These are phyloP conservation scores for Bergia puertoricense DNA, from an alignment of 92 coral and sea anemone genomes.

Conservation along the genomic window DNA sequence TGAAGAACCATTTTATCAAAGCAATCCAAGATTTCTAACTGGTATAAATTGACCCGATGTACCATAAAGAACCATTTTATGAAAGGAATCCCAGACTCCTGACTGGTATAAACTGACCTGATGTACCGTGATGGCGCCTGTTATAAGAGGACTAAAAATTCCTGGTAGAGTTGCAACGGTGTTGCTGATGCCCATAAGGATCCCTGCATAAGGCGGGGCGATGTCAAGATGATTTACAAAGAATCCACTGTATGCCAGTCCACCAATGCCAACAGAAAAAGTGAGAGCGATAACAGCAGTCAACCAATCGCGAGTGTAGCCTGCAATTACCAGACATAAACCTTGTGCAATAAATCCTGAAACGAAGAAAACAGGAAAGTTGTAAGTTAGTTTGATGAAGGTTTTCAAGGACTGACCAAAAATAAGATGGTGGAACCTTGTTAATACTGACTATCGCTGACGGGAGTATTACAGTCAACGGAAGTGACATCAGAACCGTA, in stretches of 20 bases:
- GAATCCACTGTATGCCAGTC: constrained; percentile 95
- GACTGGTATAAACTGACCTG: constrained; percentile 56
- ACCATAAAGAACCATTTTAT: constrained; percentile 79
- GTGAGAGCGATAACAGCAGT: constrained; percentile 80
- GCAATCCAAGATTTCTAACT: no score
- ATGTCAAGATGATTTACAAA: constrained; percentile 95
- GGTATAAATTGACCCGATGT: constrained; percentile 52
- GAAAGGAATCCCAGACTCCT: constrained; percentile 75
- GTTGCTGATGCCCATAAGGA: constrained; percentile 89
- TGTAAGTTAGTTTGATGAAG: not conserved
- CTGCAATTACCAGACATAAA: constrained; percentile 73
- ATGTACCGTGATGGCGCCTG: constrained; percentile 81
- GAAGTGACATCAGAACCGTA: no score
- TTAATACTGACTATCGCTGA: not conserved
- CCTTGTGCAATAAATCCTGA: constrained; percentile 86
- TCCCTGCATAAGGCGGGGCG: constrained; percentile 89
- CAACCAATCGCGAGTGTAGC: constrained; percentile 76
- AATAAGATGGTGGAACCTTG: not conserved
- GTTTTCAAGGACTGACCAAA: not conserved
- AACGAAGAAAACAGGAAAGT: not conserved
- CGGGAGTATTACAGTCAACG: not conserved
- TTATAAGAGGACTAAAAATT: constrained; percentile 86
- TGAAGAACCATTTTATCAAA: no score
- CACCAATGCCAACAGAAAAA: constrained; percentile 91
- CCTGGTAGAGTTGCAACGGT: constrained; percentile 92